Conservation (phyloP, 2,797 vertebrate genomes). For the Enteromius mattozi region DNA sequence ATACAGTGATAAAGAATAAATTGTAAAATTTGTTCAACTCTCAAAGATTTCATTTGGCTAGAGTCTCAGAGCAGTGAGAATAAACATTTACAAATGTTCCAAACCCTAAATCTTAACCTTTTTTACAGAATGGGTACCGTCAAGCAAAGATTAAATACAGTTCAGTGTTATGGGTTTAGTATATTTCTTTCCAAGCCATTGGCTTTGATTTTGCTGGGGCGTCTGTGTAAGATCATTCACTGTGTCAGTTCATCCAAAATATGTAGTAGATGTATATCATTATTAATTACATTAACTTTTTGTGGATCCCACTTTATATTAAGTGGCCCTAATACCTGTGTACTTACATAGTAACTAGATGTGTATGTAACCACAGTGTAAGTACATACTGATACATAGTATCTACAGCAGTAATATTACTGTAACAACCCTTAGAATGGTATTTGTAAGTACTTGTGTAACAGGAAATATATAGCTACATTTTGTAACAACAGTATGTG, state of each 20-base stretch:
- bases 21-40: neutral
- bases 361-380: too few species aligned
- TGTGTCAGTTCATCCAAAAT: neutral
- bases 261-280: neutral
- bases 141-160: neutral
- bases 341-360: too few species aligned
- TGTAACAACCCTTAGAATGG: too few species aligned
- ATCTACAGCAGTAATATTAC: too few species aligned
- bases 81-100: neutral
- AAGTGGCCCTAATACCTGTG: too few species aligned
- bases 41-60: neutral
- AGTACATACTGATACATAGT: too few species aligned
- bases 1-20: neutral
- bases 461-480: too few species aligned
- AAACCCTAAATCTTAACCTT: neutral
- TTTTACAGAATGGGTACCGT: neutral
- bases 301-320: too few species aligned
- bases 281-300: neutral
- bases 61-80: neutral
- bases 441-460: too few species aligned
- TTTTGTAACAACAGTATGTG: too few species aligned
- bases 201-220: neutral
- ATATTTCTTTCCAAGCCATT: neutral
- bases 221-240: neutral
- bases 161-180: slow-evolving; percentile 6